Percentiles rank a stretch among this genome's conserved stretches.
These are phyloP conservation scores for Triplophysa dalaica DNA, from an alignment of 2,113 vertebrate species.

Conservation along the genomic window DNA sequence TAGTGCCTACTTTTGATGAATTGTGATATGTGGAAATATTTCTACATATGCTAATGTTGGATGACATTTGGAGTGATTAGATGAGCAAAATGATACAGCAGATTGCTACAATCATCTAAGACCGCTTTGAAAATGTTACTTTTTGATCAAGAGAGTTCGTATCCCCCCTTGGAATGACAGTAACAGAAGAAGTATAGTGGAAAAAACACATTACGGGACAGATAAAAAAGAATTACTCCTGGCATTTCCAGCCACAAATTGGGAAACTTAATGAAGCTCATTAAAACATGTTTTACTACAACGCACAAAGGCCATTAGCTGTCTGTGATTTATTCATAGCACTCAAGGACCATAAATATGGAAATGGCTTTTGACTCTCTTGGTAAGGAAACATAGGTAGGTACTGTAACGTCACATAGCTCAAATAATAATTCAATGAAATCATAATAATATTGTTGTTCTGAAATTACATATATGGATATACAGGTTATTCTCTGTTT, in stretches of 20 bases:
- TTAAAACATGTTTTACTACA: conserved; percentile 59
- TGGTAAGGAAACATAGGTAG: neutral
- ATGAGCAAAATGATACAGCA: neutral
- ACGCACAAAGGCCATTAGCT: conserved; percentile 51
- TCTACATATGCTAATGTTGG: conserved; percentile 12
- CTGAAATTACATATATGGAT: neutral
- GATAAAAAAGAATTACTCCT: conserved; percentile 55
- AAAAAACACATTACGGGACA: conserved; percentile 28
- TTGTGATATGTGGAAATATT: neutral
- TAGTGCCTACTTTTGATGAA: conserved; percentile 9
- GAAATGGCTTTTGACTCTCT: conserved; percentile 45
- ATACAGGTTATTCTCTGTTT: too few species aligned
- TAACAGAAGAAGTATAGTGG: conserved; percentile 6
- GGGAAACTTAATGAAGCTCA: conserved; percentile 55
- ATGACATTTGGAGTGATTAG: neutral
- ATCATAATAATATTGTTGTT: neutral
- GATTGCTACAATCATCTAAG: neutral
- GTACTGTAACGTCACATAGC: neutral
- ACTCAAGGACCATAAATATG: conserved; percentile 48
- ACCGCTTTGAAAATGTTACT: neutral
- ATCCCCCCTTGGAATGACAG: neutral
- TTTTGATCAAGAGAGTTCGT: neutral
- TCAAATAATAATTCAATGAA: neutral
- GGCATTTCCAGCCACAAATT: conserved; percentile 47
- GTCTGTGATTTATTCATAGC: conserved; percentile 52